Percentiles rank a stretch among this genome's conserved stretches.
phyloP scores from a whole-genome alignment of 1,140 invertebrate genomes.

The Aporrectodea caliginosa region DNA sequence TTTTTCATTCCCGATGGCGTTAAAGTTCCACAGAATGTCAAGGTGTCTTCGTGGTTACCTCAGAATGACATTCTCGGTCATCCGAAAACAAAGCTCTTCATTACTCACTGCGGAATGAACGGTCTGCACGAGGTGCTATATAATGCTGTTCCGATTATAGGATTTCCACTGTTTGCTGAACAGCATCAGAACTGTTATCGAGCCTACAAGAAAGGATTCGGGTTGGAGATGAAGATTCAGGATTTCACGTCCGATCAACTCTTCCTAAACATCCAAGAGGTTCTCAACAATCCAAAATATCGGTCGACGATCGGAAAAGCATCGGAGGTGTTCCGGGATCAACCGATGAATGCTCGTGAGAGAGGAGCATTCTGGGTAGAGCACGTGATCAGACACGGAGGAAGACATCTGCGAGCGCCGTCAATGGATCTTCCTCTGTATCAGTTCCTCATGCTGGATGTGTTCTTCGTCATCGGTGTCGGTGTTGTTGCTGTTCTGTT shows the following conservation, averaged over 20 bases:
- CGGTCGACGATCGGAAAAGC: conserved; percentile 35
- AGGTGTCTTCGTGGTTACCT: conserved; percentile 66
- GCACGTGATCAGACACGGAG: conserved; percentile 11
- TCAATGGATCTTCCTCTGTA: conserved; percentile 28
- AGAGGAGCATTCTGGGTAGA: conserved; percentile 11
- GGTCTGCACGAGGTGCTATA: conserved; percentile 37
- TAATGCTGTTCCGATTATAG: conserved; percentile 40
- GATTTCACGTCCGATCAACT: conserved; percentile 25
- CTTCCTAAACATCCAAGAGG: conserved; percentile 14
- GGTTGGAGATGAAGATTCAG: conserved; percentile 20
- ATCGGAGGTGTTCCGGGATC: conserved; percentile 38
- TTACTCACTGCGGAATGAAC: conserved; percentile 43
- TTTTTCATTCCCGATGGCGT: conserved; percentile 44
- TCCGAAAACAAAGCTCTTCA: conserved; percentile 38
- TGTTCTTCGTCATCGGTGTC: too few species aligned
- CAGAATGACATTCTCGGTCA: conserved; percentile 56
- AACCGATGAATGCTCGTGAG: conserved; percentile 37
- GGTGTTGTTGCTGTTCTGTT: too few species aligned
- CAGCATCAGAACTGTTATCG: conserved; percentile 47
- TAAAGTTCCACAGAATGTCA: conserved; percentile 60
- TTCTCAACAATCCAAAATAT: conserved; percentile 36
- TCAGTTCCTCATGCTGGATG: conserved; percentile 16
- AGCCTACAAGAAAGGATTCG: conserved; percentile 42
- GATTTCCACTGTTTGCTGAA: conserved; percentile 43
- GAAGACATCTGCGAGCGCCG: neutral